Conservation (phyloP, 2,113 vertebrate species). For the Chloropsis cyanopogon region DNA sequence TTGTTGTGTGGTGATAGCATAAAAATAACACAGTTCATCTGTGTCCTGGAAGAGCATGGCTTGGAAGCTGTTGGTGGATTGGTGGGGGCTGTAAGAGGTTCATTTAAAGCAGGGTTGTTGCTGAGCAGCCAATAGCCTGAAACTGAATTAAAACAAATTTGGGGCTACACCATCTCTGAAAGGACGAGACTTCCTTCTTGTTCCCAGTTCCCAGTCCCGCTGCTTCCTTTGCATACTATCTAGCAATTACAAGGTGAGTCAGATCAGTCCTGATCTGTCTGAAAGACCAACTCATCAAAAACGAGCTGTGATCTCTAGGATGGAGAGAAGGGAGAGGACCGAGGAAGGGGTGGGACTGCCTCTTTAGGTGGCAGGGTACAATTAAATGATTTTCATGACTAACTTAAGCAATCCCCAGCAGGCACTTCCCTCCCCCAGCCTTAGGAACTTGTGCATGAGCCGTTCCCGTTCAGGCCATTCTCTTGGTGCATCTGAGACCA, state of each 20-base stretch:
- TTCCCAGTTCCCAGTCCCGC: background rate
- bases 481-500: background rate
- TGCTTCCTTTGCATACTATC: conserved; percentile 31
- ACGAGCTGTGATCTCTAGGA: background rate
- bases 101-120: background rate
- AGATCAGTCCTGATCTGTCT: conserved; percentile 18
- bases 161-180: background rate
- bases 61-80: background rate
- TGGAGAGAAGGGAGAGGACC: background rate
- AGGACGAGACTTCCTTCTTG: background rate
- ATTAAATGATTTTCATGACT: conserved; percentile 30
- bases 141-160: background rate
- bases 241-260: conserved; percentile 41
- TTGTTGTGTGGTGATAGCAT: background rate
- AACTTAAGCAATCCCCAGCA: background rate
- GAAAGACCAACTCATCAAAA: conserved; percentile 38
- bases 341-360: background rate
- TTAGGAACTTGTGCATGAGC: background rate
- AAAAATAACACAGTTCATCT: background rate
- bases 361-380: conserved; percentile 17
- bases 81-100: background rate
- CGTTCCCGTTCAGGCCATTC: background rate
- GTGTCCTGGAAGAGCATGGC: background rate
- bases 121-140: background rate
- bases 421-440: background rate